These are phyloP conservation scores for Helicoverpa armigera DNA, from an alignment of 1,140 invertebrate species.

Conservation along the genomic window DNA sequence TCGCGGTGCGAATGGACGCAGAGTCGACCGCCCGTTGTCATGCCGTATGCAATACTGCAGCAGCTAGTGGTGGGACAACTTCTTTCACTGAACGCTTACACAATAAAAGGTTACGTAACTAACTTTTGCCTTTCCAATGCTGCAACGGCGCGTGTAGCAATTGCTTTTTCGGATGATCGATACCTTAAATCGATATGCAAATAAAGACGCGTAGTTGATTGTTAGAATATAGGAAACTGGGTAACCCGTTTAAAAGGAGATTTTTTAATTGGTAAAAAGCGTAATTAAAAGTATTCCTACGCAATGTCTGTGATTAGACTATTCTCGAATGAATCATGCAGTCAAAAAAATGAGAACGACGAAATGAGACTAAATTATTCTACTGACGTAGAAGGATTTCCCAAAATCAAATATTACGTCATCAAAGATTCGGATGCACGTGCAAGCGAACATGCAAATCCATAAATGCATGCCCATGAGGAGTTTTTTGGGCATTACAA, in stretches of 20 bases:
- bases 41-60: slow-evolving; percentile 74
- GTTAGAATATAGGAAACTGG: slow-evolving; percentile 28
- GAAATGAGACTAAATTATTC: too few relatives aligned
- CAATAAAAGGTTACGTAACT: slow-evolving; percentile 74
- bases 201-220: slow-evolving; percentile 17
- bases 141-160: slow-evolving; percentile 55
- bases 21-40: slow-evolving; percentile 61
- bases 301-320: background rate
- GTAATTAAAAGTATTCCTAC: background rate
- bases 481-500: too few relatives aligned
- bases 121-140: slow-evolving; percentile 72
- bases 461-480: background rate
- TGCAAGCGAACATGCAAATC: background rate
- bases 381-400: background rate
- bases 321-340: too few relatives aligned
- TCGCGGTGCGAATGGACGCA: slow-evolving; percentile 35
- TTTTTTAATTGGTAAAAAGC: slow-evolving; percentile 15
- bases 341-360: too few relatives aligned
- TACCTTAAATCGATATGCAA: slow-evolving; percentile 47
- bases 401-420: background rate
- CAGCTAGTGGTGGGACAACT: slow-evolving; percentile 52
- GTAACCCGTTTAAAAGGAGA: slow-evolving; percentile 29
- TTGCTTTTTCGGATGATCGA: slow-evolving; percentile 51
- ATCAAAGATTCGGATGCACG: background rate
- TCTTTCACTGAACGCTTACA: slow-evolving; percentile 79